Conservation (phyloP, 2,888 invertebrate species). For the Sinohyriopsis cumingii region DNA sequence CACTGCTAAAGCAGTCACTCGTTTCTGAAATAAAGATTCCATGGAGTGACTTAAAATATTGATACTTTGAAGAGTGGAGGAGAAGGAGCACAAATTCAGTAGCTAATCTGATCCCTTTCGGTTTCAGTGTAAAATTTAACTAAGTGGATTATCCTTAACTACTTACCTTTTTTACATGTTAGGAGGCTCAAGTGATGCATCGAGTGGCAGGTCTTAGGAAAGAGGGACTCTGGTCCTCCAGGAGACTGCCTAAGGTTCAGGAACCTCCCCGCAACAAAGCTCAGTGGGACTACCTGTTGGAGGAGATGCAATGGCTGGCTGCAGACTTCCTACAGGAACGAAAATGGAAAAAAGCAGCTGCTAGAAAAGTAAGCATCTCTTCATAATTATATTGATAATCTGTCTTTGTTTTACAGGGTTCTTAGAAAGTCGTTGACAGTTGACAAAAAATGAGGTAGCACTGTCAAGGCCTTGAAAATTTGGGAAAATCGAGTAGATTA, state of each 20-base stretch:
- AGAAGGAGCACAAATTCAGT: neutral
- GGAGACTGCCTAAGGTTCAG: conserved; percentile 85
- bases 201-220: conserved; percentile 92
- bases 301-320: conserved; percentile 99
- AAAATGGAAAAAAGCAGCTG: conserved; percentile 97
- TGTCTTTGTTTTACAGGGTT: no score
- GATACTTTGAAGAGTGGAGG: no score
- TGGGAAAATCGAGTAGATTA: no score
- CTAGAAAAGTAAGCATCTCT: conserved; percentile 81
- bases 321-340: conserved; percentile 98
- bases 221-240: conserved; percentile 95
- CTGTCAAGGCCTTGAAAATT: no score
- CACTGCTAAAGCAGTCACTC: no score
- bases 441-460: no score
- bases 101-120: neutral
- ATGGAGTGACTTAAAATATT: no score
- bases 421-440: no score
- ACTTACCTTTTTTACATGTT: conserved; percentile 27
- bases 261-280: conserved; percentile 88
- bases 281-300: conserved; percentile 98
- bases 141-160: neutral
- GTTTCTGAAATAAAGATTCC: no score
- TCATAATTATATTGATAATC: no score
- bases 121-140: neutral
- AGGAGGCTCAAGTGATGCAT: conserved; percentile 95